These are phyloP conservation scores for Numenius arquata DNA, from an alignment of 2,113 vertebrate genomes.

Conservation along the genomic window DNA sequence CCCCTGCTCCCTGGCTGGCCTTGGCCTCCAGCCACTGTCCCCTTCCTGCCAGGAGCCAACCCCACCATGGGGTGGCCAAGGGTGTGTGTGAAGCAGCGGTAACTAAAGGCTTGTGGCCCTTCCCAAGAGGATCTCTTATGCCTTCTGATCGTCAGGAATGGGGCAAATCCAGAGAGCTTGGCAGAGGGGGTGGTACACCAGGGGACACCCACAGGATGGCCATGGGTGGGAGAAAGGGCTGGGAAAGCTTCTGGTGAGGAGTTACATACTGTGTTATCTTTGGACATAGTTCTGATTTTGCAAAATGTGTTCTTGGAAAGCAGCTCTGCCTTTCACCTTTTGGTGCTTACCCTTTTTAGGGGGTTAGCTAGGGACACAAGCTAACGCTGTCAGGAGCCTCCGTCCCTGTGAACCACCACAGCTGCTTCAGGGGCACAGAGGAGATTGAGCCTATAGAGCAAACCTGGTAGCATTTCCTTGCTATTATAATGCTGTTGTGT, in stretches of 20 bases:
- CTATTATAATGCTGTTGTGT: background rate
- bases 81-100: accelerated
- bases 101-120: background rate
- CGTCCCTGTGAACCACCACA: background rate
- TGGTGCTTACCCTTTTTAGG: background rate
- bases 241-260: background rate
- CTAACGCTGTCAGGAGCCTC: background rate
- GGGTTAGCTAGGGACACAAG: no score
- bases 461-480: background rate
- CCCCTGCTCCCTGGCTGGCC: background rate
- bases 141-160: background rate
- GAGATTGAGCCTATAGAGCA: background rate
- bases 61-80: background rate
- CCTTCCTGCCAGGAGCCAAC: background rate
- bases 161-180: background rate
- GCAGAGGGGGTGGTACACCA: background rate
- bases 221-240: background rate
- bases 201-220: background rate
- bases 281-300: background rate
- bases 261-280: background rate
- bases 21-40: background rate
- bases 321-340: background rate
- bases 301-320: background rate
- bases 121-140: background rate
- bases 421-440: background rate